Evolutionary conservation across 2,113 vertebrate genomes (phyloP).

Genomic region (Solenodon paradoxus): DNA sequence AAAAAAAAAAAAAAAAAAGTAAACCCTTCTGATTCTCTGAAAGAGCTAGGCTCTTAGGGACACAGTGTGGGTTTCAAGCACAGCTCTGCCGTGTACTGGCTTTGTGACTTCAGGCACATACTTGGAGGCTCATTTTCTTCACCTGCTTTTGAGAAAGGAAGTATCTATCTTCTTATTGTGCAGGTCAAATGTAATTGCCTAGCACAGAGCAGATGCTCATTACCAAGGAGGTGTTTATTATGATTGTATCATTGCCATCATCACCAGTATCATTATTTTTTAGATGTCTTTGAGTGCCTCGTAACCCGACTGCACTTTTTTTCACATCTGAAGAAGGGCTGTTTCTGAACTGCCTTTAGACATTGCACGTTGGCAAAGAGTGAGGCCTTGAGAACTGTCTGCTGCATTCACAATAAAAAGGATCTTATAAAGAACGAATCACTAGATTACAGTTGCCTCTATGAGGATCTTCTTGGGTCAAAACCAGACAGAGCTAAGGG

Average conservation of each 20-base stretch:
- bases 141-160: not conserved
- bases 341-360: not conserved
- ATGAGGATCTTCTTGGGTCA: not conserved
- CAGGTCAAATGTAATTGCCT: not conserved
- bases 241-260: not conserved
- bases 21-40: not conserved
- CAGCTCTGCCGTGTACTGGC: not conserved
- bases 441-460: not conserved
- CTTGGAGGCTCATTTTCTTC: not conserved
- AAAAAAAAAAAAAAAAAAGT: not conserved
- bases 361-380: not conserved
- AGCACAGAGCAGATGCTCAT: not conserved
- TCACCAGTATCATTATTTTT: not conserved
- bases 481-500: not conserved
- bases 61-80: not conserved
- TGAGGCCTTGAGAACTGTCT: not conserved
- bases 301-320: too few species aligned
- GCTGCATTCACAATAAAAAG: not conserved
- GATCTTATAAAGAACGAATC: not conserved
- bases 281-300: too few species aligned
- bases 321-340: not conserved
- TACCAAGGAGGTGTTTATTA: not conserved
- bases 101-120: not conserved
- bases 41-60: not conserved
- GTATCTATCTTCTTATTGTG: not conserved